Base-by-base conservation (phyloP, 2,888 invertebrate species). In the Neoaliturus tenellus region DNA sequence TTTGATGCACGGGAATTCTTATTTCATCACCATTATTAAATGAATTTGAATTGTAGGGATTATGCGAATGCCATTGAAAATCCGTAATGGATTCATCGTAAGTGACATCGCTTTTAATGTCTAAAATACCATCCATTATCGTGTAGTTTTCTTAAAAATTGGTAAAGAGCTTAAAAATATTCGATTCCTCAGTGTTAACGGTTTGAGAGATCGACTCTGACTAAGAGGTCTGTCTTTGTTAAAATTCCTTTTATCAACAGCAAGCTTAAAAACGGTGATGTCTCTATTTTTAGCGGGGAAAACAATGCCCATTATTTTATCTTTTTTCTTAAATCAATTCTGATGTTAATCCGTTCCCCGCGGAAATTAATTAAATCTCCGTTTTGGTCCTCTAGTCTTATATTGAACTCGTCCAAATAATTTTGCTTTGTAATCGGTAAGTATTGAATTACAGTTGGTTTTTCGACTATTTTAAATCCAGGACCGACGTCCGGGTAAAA, bases 101-200 rank as follows among this genome's bases (percentile, higher is more conserved):
- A 48, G 20, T 23, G 1, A 75, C 20, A 20, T 75, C 35, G n/a
- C 35, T 39, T 25, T 35, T 28, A 10, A 75, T 41, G 17, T 75
- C 14, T 17, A 75, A 75, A 39, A 75, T 75, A 20, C 25, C 41
- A 41, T 6, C 5, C 44, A 75, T 75, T n/a, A n/a, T n/a, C n/a
- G n/a, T n/a, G n/a, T 6, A 14, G 6, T 58, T 58, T 28, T 58
- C 4, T 20, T 58, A 58, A 58, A 58, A 23, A 23, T 28, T 58
- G 58, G 31, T 23, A 58, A 25, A 75, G 75, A 75, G 20, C 25
- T 23, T 35, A 75, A 39, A 12, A 39, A 75, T n/a, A 35, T 44
- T 75, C 48, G 48, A 44, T 75, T 75, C 8, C 75, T 75, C 41
- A 39, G 17, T 75, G 75, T 75, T 39, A 75, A 75, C 75, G 17